Evolutionary conservation across 2,797 vertebrate genomes (phyloP).

Genomic region (Antennarius maculatus): DNA sequence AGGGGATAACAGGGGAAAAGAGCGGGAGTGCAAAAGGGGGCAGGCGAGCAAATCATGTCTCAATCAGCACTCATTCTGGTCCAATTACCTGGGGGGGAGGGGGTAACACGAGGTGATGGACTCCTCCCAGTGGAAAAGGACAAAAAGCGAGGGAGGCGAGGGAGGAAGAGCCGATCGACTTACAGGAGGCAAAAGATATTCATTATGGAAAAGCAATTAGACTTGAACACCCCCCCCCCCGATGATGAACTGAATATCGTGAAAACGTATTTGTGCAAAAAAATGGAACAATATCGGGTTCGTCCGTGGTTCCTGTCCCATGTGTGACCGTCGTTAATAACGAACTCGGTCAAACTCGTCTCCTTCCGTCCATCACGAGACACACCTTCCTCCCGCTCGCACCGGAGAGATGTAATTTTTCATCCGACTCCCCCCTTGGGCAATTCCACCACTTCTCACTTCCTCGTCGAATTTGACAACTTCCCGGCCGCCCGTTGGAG

Average conservation of each 20-base stretch:
- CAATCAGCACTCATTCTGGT: slow-evolving; percentile 64
- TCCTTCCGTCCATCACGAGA: slow-evolving; percentile 13
- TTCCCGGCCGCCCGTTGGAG: slow-evolving; percentile 57
- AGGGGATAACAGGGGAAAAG: slow-evolving; percentile 31
- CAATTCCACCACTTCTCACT: slow-evolving; percentile 47
- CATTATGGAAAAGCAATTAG: too few species aligned
- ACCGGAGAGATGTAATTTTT: slow-evolving; percentile 53
- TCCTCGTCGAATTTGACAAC: slow-evolving; percentile 62
- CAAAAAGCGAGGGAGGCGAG: slow-evolving; percentile 39
- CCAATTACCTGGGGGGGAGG: slow-evolving; percentile 65
- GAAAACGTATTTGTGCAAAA: too few species aligned
- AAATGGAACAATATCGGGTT: too few species aligned
- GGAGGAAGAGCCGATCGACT: not conserved
- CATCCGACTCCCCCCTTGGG: slow-evolving; percentile 49
- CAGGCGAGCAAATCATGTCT: slow-evolving; percentile 58
- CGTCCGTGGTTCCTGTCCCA: too few species aligned
- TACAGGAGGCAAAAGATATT: too few species aligned
- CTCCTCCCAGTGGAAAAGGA: slow-evolving; percentile 42
- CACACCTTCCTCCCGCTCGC: slow-evolving; percentile 29
- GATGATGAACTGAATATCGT: too few species aligned
- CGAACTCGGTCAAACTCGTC: not conserved
- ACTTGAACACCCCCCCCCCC: too few species aligned
- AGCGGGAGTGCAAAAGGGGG: slow-evolving; percentile 39
- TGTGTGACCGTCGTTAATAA: too few species aligned
- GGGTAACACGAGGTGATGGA: slow-evolving; percentile 52